These are phyloP conservation scores for Candidula unifasciata DNA, from an alignment of 2,888 invertebrate species.

Conservation along the genomic window DNA sequence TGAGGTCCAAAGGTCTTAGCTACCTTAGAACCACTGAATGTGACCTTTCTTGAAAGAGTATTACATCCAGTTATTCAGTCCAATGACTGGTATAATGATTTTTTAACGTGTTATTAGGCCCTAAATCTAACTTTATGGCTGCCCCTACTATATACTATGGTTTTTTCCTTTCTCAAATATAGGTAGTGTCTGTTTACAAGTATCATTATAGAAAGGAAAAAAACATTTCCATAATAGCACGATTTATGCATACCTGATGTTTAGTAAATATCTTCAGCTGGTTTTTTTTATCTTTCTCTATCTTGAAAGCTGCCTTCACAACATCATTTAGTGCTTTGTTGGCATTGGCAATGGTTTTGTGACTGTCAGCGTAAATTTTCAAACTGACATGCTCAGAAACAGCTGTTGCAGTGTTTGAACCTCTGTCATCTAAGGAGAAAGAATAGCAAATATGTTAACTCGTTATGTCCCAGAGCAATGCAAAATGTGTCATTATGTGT, in stretches of 20 bases:
- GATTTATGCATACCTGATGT: constrained; percentile 11
- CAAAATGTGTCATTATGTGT: no score
- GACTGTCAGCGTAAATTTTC: constrained; percentile 18
- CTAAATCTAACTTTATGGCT: no score
- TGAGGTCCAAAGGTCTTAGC: no score
- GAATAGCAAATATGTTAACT: not conserved
- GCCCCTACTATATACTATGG: no score
- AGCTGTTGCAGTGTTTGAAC: not conserved
- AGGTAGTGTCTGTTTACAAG: not conserved
- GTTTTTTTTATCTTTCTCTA: not conserved
- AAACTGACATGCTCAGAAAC: constrained; percentile 23
- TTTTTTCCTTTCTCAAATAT: not conserved
- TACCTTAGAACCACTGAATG: no score
- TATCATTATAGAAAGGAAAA: no score
- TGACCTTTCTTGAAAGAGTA: no score
- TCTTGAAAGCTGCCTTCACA: not conserved
- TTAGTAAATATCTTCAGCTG: constrained; percentile 1
- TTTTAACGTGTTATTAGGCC: no score
- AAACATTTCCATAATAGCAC: not conserved
- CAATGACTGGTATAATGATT: no score
- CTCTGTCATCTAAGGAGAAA: not conserved
- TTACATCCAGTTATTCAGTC: no score
- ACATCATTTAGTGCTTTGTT: not conserved
- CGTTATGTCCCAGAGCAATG: no score
- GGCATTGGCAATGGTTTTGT: not conserved